Evolutionary conservation across 1,140 invertebrate species (phyloP), one percentile per base, ranked within the genome.

Genomic region (Aradophagus sp.): DNA sequence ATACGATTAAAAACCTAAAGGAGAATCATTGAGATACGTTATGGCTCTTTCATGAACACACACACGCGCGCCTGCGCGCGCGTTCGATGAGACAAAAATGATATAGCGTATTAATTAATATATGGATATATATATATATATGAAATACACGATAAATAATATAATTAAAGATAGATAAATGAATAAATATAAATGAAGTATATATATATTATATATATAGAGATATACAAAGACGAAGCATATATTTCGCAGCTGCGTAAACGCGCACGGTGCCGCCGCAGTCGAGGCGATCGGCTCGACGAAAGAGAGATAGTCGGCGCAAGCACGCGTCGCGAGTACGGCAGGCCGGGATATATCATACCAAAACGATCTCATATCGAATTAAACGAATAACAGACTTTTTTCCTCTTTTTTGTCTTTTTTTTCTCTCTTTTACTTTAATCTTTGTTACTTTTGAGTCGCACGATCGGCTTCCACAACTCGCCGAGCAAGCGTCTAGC

Each of bases 311-410:
- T 77, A 77, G 74, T 76, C 74, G 75, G 73, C 72, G 56, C 36
- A 42, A 13, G 39, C 41, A 53, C 34, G 39, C 39, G 70, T 78
- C 75, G 79, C 73, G 73, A 61, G 63, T 78, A 80, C 74, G 62
- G 53, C 67, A 78, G 75, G 79, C 80, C 81, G 81, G 79, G 81
- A 83, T 81, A 76, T 75, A 79, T 80, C 73, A 79, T 83, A 83
- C 82, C 82, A 82, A 82, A 85, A 82, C 80, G 82, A 85, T 84
- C 83, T 84, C 83, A 84, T 84, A 77, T 83, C 76, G 77, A 84
- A 80, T 79, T 77, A 75, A 75, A 80, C 81, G 61, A 81, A 82
- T 75, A 73, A 75, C 78, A 82, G n/a, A n/a, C n/a, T n/a, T n/a
- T n/a, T n/a, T n/a, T n/a, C n/a, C n/a, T n/a, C n/a, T n/a, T n/a